Conservation (phyloP, 2,797 vertebrate genomes). For the Forpus xanthops region DNA sequence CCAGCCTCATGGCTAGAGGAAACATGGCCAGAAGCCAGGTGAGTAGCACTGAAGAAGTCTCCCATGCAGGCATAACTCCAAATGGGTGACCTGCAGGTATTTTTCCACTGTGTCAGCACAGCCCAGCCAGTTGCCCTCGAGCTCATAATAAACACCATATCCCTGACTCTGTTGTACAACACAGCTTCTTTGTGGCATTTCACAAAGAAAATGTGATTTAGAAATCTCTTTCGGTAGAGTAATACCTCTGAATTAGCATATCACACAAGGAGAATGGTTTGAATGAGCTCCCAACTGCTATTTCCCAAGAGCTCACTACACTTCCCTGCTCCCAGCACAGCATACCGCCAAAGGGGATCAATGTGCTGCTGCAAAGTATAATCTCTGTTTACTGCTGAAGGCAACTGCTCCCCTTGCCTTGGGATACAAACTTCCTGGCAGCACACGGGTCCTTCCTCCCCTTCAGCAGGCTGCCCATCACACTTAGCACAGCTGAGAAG, state of each 20-base stretch:
- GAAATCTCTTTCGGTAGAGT: not conserved
- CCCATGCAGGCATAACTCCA: not conserved
- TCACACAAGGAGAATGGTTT: not conserved
- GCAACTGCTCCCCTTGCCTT: not conserved
- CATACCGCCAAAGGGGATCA: not conserved
- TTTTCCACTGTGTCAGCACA: constrained; percentile 60
- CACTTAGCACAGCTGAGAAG: not conserved
- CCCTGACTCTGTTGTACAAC: rapidly evolving
- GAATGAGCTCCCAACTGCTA: not conserved
- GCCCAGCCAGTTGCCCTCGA: not conserved
- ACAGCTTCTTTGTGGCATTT: not conserved
- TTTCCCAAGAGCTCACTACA: not conserved
- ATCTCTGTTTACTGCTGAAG: not conserved
- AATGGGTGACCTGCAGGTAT: constrained; percentile 40
- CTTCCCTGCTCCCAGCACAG: not conserved
- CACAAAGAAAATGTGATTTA: not conserved
- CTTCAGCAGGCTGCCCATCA: not conserved
- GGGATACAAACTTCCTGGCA: not conserved
- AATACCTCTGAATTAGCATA: not conserved
- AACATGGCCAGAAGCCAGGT: not conserved
- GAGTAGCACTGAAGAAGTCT: not conserved
- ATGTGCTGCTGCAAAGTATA: not conserved
- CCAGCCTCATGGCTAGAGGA: not conserved
- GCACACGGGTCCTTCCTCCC: not conserved
- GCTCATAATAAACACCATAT: not conserved